A percentile compares a stretch with the other conserved stretches of the same genome.
phyloP scores from a whole-genome alignment of 2,113 vertebrate genomes.

The Cinclus mexicanus region DNA sequence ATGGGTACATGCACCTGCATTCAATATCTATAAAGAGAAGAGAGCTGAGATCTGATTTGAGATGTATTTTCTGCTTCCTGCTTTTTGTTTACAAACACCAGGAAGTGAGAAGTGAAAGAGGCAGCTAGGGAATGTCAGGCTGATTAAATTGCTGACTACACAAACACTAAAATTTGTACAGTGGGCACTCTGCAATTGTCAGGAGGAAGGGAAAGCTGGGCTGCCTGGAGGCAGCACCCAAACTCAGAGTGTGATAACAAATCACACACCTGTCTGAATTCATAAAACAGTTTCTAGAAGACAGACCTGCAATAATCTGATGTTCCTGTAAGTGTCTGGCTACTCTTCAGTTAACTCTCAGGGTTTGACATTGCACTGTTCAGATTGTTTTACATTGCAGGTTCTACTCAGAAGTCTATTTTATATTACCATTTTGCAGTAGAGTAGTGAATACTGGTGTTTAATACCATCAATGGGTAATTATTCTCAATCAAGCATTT shows the following conservation, averaged over 20 bases:
- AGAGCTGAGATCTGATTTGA: neutral
- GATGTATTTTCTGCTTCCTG: neutral
- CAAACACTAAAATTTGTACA: neutral
- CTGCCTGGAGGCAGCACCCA: neutral
- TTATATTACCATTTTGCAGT: neutral
- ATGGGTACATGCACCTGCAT: neutral
- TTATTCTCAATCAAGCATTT: neutral
- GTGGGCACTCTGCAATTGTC: neutral
- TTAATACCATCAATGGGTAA: neutral
- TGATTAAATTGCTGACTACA: neutral
- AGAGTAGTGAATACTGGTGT: neutral
- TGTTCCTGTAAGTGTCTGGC: neutral
- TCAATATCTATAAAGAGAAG: neutral
- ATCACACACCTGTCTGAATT: neutral
- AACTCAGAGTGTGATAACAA: neutral
- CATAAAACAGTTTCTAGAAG: neutral
- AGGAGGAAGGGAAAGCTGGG: neutral
- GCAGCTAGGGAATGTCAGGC: neutral
- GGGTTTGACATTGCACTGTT: neutral
- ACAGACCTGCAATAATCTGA: neutral
- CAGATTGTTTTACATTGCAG: neutral
- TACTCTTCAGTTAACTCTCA: neutral
- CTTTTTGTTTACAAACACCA: neutral
- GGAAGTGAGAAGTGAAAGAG: neutral
- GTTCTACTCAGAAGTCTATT: constrained; percentile 11